Evolutionary conservation across 2,113 vertebrate genomes (phyloP).

Genomic region (Epinephelus lanceolatus): DNA sequence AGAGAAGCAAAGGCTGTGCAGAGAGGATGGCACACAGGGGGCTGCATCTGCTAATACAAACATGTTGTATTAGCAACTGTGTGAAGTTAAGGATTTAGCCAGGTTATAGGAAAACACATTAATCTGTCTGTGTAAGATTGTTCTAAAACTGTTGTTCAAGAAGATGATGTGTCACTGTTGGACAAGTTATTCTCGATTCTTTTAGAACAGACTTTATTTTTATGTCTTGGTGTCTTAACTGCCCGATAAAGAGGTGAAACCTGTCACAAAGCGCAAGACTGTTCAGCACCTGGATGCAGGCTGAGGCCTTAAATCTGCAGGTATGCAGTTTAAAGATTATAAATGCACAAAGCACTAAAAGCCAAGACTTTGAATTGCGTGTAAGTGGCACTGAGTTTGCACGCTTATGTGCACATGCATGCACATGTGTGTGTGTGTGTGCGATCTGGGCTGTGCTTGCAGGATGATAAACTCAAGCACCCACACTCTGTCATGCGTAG

Average conservation of each 20-base stretch:
- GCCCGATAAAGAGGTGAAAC: neutral
- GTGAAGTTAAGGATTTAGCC: neutral
- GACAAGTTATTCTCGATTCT: conserved; percentile 49
- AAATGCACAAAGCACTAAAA: conserved; percentile 4
- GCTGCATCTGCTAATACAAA: too few relatives aligned
- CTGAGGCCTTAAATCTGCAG: neutral
- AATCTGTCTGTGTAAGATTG: neutral
- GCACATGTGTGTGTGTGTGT: neutral
- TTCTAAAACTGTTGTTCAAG: conserved; percentile 10
- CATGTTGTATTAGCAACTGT: neutral
- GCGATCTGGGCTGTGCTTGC: neutral
- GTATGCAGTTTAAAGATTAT: neutral
- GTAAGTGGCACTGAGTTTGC: neutral
- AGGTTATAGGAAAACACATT: conserved; percentile 9
- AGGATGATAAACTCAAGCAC: conserved; percentile 34
- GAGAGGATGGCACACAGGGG: neutral
- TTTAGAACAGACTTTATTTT: conserved; percentile 10
- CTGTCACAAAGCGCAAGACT: neutral
- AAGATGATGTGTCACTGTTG: conserved; percentile 3
- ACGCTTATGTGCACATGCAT: neutral
- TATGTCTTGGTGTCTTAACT: conserved; percentile 12
- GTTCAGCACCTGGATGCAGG: neutral
- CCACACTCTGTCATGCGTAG: conserved; percentile 65
- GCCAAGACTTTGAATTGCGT: neutral
- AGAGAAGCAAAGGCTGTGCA: neutral